Conservation (phyloP, 2,888 invertebrate genomes). For the Muschampia plurimacula region DNA sequence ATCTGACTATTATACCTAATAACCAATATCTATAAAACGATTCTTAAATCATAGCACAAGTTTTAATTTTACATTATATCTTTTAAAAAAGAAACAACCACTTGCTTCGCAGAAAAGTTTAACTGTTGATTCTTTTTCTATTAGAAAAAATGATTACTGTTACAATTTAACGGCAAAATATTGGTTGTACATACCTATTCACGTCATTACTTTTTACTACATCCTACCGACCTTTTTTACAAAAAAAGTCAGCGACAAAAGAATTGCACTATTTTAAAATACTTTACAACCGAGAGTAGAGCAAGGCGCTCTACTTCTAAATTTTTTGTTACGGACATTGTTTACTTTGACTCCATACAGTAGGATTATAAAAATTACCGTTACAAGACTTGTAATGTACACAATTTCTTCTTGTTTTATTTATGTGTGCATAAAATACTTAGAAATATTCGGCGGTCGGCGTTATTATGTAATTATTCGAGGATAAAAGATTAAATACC, state of each 20-base stretch:
- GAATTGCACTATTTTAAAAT: conserved; percentile 71
- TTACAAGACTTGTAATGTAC: neutral
- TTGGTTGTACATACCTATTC: conserved; percentile 50
- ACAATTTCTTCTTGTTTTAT: neutral
- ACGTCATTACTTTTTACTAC: conserved; percentile 47
- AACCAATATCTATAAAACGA: no score
- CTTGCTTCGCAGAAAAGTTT: conserved; percentile 13
- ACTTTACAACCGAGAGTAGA: conserved; percentile 66
- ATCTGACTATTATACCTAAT: no score
- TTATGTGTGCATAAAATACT: no score
- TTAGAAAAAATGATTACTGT: conserved; percentile 56
- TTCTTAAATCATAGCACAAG: no score
- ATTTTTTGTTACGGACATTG: conserved; percentile 5
- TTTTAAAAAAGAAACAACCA: neutral
- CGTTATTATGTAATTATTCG: no score
- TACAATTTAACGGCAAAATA: conserved; percentile 68
- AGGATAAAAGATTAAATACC: no score
- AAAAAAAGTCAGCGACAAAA: conserved; percentile 57
- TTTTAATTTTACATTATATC: neutral
- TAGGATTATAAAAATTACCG: neutral
- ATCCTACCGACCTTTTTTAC: conserved; percentile 44
- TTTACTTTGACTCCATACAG: neutral
- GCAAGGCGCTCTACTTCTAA: conserved; percentile 48
- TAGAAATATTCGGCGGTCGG: no score
- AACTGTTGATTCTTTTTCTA: conserved; percentile 11